phyloP scores from a whole-genome alignment of 2,113 vertebrate species.

The Connochaetes taurinus region DNA sequence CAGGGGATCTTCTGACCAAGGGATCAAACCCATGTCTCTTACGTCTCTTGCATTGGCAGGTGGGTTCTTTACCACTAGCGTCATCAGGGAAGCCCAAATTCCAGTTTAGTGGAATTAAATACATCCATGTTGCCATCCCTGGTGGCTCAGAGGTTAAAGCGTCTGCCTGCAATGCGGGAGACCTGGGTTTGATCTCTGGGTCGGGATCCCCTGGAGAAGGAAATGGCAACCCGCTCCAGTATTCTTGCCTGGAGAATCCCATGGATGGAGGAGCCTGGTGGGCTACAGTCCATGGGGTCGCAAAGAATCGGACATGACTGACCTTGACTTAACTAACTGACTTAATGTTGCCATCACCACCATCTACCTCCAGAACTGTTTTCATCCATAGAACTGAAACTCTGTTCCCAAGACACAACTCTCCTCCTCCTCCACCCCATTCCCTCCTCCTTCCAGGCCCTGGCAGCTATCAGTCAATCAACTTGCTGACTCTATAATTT shows the following conservation, averaged over 20 bases:
- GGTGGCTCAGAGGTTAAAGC: too few species aligned
- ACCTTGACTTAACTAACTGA: too few species aligned
- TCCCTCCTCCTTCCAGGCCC: neutral
- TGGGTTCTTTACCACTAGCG: neutral
- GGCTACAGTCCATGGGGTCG: too few species aligned
- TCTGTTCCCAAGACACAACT: neutral
- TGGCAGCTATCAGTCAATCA: neutral
- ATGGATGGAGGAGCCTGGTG: too few species aligned
- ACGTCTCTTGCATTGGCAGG: neutral
- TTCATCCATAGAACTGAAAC: neutral
- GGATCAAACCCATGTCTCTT: neutral
- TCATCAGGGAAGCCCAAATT: neutral
- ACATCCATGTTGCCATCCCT: neutral
- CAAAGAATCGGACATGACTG: too few species aligned
- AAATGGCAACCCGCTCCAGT: too few species aligned
- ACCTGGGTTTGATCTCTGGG: too few species aligned
- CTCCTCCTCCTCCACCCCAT: fast-evolving
- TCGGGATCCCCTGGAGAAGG: too few species aligned
- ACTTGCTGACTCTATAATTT: neutral
- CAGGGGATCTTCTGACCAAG: neutral
- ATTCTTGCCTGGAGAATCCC: too few species aligned
- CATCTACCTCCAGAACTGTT: neutral
- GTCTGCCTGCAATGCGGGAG: too few species aligned
- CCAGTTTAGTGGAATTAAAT: neutral
- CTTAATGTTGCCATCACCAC: neutral